Conservation (phyloP, 2,888 invertebrate species). For the Malacosoma neustria region DNA sequence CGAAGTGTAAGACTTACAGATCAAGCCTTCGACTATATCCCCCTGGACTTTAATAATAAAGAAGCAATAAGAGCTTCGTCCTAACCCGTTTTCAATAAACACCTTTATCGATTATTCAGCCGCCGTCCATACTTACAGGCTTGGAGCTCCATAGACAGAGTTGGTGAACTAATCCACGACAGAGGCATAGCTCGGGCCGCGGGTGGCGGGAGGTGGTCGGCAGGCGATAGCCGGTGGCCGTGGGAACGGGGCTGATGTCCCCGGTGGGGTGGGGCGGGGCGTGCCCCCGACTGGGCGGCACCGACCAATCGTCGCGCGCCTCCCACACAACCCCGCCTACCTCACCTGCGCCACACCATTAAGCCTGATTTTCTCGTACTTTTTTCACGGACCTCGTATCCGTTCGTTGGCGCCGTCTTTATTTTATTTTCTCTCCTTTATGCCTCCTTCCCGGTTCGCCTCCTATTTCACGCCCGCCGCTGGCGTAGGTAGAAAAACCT, state of each 20-base stretch:
- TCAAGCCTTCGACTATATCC: constrained; percentile 24
- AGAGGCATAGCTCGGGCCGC: constrained; percentile 68
- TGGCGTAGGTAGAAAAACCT: constrained; percentile 68
- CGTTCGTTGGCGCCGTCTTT: constrained; percentile 70
- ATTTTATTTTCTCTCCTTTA: constrained; percentile 74
- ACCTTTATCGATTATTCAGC: constrained; percentile 75
- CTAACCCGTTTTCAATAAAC: constrained; percentile 74
- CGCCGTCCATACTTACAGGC: constrained; percentile 70
- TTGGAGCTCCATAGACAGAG: constrained; percentile 71
- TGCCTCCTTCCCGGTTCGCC: constrained; percentile 68
- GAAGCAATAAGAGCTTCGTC: constrained; percentile 69
- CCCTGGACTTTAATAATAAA: constrained; percentile 59
- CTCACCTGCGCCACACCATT: constrained; percentile 73
- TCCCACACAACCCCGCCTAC: constrained; percentile 65
- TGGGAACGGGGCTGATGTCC: constrained; percentile 28
- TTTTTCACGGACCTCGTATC: constrained; percentile 72
- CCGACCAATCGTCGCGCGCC: constrained; percentile 65
- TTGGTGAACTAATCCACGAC: constrained; percentile 75
- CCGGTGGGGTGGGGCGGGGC: constrained; percentile 39
- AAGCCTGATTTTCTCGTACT: constrained; percentile 65
- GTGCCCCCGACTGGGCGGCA: constrained; percentile 64
- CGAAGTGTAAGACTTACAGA: too few species aligned
- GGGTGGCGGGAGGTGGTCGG: constrained; percentile 64
- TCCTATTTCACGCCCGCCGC: constrained; percentile 69
- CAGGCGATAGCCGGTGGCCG: constrained; percentile 64